Evolutionary conservation across 2,888 invertebrate species (phyloP), one percentile per base, ranked within the genome.

Genomic region (Ennomos quercinarius): DNA sequence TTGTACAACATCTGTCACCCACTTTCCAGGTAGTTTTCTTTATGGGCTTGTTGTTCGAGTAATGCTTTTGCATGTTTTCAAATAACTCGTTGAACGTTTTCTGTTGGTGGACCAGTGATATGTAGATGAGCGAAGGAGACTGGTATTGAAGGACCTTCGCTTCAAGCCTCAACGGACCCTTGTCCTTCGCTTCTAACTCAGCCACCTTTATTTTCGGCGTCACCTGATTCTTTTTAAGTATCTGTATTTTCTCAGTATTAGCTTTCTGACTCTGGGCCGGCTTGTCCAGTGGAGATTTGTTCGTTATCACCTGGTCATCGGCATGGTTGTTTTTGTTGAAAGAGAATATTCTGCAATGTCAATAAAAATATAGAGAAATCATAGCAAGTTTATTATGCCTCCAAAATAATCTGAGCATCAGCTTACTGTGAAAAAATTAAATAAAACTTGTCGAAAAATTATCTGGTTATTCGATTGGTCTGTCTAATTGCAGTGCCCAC

Each of bases 61-160:
- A 95, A 71, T 89, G 87, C 27, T 84, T 80, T 73, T 95, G 95
- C 66, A 95, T 91, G 8, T 89, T 84, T n/a, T 82, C 79, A 57
- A 87, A 93, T 63, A 95, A 76, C 9, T 87, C 82, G 3, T 78
- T 83, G 67, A 91, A 93, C 2, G 87, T 85, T 62, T 86, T 81
- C 57, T 88, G 87, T 48, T 89, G 93, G 10, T 88, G 84, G 0
- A 83, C 68, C 10, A 95, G 78, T 0, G 94, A 90, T 0, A 96
- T 84, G 68, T 95, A 95, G 61, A 96, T 92, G 38, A 93, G 86
- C 10, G 94, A 93, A 0, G 95, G 95, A 6, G 93, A 92, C 9
- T 87, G 82, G 34, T 93, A 89, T 39, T 93, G 83, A 0, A 93
- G 71, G 1, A 95, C 69, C 61, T 89, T 85, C 0, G 94, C 93